Evolutionary conservation across 2,797 vertebrate genomes (phyloP), one percentile per base, ranked within the genome.

Genomic region (Lacerta viridis): DNA sequence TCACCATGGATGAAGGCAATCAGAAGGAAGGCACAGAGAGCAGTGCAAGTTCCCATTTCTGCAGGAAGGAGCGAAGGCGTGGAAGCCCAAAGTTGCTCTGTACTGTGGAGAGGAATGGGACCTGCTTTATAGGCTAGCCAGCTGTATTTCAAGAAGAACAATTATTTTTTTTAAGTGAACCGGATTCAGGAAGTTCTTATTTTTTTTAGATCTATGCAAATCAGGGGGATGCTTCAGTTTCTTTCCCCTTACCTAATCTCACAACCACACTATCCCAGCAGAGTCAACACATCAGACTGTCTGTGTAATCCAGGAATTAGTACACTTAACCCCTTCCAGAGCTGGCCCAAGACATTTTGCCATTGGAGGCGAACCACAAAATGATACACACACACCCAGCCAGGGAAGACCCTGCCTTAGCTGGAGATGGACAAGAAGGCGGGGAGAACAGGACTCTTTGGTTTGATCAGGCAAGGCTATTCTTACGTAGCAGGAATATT

Each of bases 1-100:
- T 87, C n/a, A 87, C 86, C 79, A 18, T 36, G 71, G 8, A 76
- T 76, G 59, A 64, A 82, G 69, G 72, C 33, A 36, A 50, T 75
- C 39, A 75, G 29, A 61, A 82, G 59, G 36, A 87, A 27, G 71
- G 13, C 8, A 18, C 41, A 75, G n/a, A 87, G 41, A 82, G 20
- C 41, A 18, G 61, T 13, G 55, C 55, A 82, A 29, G 59, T 50
- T 1, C 7, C 25, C 86, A 87, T 87, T 76, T 66, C 43, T 36
- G 17, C 25, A 5, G 55, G 71, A 64, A 76, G 29, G 5, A n/a
- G 27, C 27, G 36, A 69, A 25, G 27, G 11, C 69, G 4, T 29
- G 18, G 7, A 23, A 43, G 55, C 43, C 29, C 55, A 36, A 33
- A 46, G n/a, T 23, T 80, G 17, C 20, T n/a, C 46, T 27, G 36